These are phyloP conservation scores for Rhegmatorhina hoffmannsi DNA, from an alignment of 2,113 vertebrate species.

Conservation along the genomic window DNA sequence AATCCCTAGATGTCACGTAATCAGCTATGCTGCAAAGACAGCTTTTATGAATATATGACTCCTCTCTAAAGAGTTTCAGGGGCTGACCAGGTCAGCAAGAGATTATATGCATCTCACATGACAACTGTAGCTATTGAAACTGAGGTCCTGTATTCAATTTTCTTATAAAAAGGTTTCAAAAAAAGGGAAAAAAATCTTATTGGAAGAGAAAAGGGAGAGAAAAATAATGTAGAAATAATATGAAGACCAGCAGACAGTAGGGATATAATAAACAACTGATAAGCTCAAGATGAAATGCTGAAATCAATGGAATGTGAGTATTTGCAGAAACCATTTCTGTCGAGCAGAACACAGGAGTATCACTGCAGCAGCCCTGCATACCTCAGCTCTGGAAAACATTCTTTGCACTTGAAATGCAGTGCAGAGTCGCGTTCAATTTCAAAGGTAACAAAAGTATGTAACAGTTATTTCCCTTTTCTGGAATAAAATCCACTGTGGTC, in stretches of 20 bases:
- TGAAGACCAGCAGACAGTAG: not conserved
- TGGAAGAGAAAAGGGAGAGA: not conserved
- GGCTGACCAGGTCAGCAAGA: not conserved
- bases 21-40: not conserved
- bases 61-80: not conserved
- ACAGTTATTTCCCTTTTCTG: not conserved
- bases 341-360: not conserved
- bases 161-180: not conserved
- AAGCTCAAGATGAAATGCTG: not conserved
- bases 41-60: not conserved
- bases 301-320: not conserved
- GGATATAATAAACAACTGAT: not conserved
- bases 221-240: not conserved
- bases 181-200: not conserved
- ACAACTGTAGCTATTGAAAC: not conserved
- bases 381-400: not conserved
- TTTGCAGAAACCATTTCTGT: not conserved
- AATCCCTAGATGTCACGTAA: not conserved
- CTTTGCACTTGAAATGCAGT: not conserved
- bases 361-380: not conserved
- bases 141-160: not conserved
- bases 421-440: not conserved
- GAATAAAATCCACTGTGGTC: not conserved
- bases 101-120: not conserved
- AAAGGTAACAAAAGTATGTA: not conserved